Evolutionary conservation across 1,140 invertebrate species (phyloP).

Genomic region (Ostrea denselamellosa): DNA sequence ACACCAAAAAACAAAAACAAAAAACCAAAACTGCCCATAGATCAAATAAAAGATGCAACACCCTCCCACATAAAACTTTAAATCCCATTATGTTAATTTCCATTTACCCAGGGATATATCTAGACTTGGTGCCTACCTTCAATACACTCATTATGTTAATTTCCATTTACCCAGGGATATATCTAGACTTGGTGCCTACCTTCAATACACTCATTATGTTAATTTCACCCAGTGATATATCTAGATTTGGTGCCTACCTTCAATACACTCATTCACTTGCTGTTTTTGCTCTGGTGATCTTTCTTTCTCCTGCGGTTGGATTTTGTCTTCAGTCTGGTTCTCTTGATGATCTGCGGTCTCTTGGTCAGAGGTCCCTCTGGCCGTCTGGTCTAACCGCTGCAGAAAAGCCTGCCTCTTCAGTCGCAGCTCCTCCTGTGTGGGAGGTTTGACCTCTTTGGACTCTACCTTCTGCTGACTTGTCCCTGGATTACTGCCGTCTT

Average conservation of each 20-base stretch:
- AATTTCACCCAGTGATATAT: too few relatives aligned
- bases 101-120: too few relatives aligned
- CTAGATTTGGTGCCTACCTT: neutral
- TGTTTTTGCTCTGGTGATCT: neutral
- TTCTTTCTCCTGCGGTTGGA: neutral
- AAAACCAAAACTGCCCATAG: too few relatives aligned
- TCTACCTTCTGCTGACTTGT: neutral
- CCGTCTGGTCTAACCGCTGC: constrained; percentile 50
- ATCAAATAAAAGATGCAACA: too few relatives aligned
- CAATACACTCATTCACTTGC: neutral
- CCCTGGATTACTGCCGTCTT: neutral
- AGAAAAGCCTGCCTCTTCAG: constrained; percentile 71
- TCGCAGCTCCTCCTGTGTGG: constrained; percentile 67
- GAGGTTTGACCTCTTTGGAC: constrained; percentile 22
- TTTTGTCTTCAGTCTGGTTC: constrained; percentile 17
- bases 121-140: too few relatives aligned
- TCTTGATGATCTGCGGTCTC: constrained; percentile 23
- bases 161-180: too few relatives aligned
- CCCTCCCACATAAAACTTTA: too few relatives aligned
- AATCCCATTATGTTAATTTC: too few relatives aligned
- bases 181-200: too few relatives aligned
- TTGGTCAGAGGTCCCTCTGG: constrained; percentile 42
- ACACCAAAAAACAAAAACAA: too few relatives aligned
- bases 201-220: too few relatives aligned
- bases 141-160: too few relatives aligned